These are phyloP conservation scores for Sylvicola fuscatus DNA, from an alignment of 2,888 invertebrate genomes.

Conservation along the genomic window DNA sequence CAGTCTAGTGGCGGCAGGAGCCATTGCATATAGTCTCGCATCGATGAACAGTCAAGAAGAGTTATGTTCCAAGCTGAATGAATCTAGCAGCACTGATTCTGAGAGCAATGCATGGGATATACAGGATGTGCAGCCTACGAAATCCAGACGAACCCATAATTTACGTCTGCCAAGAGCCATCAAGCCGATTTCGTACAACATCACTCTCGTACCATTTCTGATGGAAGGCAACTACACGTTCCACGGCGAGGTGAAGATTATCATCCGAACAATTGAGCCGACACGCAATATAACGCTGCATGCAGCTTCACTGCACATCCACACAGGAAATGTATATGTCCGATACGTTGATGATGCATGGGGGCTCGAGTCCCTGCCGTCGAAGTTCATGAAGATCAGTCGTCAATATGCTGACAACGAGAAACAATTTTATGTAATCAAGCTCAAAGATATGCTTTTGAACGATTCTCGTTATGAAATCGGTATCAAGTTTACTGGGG, in stretches of 20 bases:
- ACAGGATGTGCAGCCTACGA: constrained; percentile 1
- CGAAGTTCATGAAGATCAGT: constrained; percentile 8
- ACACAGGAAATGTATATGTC: constrained; percentile 31
- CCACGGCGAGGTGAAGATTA: constrained; percentile 43
- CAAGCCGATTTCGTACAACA: constrained; percentile 44
- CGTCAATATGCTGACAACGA: constrained; percentile 26
- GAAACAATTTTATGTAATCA: constrained; percentile 49
- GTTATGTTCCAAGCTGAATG: constrained; percentile 3
- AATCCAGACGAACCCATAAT: constrained; percentile 23
- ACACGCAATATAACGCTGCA: constrained; percentile 55
- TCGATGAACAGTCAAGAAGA: constrained; percentile 30
- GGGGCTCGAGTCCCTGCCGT: constrained; percentile 18
- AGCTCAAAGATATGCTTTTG: constrained; percentile 33
- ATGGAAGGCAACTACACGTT: constrained; percentile 60
- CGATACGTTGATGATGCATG: constrained; percentile 11
- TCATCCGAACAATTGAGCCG: constrained; percentile 35
- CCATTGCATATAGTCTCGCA: constrained; percentile 57
- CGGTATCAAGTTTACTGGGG: constrained; percentile 46
- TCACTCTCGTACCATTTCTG: constrained; percentile 51
- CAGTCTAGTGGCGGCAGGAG: constrained; percentile 45
- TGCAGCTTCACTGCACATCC: constrained; percentile 44
- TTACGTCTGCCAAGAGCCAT: constrained; percentile 49
- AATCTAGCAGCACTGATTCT: too few species aligned
- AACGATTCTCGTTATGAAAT: constrained; percentile 41
- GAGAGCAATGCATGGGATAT: too few species aligned